Base-by-base conservation (phyloP, 2,113 vertebrate genomes). In the Phrynosoma blainvillii region DNA sequence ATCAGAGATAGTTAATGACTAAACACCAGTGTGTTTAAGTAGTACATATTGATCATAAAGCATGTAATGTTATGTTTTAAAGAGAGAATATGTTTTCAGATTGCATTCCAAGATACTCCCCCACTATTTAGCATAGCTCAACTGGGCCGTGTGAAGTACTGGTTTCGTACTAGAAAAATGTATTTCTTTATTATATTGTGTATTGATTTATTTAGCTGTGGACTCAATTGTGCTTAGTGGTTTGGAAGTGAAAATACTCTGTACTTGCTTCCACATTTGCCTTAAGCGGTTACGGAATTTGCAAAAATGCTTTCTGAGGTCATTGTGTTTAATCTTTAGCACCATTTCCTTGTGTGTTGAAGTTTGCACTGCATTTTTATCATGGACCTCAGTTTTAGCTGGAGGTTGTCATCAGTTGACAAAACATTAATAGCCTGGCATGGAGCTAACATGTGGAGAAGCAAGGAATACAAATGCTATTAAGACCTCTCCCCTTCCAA, bases 1-100 rank as follows among this genome's bases (percentile, higher is more conserved):
- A 36, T 54, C 42, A 21, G 0, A 0, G 0, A 11, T 54, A n/a
- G 18, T 25, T 86, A 4, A 0, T 18, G 32, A 21, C 3, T 0
- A 0, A 7, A 5, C 85, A 87, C 47, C 32, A 71, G n/a, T 6
- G 7, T 23, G 21, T 27, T 66, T 27, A 85, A 82, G 1, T 20
- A 84, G 2, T 14, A 79, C 18, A 76, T 18, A 90, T 27, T 71
- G 10, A 81, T 7, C 40, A 36, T 21, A 30, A 85, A 83, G 47
- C 76, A 5, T 18, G 56, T 70, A 56, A 77, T 10, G 30, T 66
- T 12, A 16, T 32, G 86, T 87, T 76, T 77, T 74, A 80, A 42
- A 54, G 30, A 36, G 76, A 79, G 30, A 47, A 5, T 14, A 32
- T 81, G 20, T 81, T 54, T n/a, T 88, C 83, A n/a, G 82, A 36